These are phyloP conservation scores for Prochilodus magdalenae DNA, from an alignment of 2,113 vertebrate genomes.

Conservation along the genomic window DNA sequence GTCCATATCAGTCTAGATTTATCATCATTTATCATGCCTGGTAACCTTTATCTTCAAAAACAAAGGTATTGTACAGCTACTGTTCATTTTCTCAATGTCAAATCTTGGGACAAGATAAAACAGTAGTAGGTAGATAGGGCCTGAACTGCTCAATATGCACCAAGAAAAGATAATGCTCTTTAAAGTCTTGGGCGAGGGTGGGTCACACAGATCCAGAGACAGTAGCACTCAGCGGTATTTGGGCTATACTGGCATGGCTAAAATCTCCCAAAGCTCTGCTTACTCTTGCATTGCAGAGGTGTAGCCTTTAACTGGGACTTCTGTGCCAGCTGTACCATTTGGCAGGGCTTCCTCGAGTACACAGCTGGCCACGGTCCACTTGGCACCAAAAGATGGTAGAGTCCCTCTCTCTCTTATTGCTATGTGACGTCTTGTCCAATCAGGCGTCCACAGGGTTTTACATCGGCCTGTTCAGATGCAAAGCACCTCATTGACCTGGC, in stretches of 20 bases:
- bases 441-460: neutral
- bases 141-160: neutral
- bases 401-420: neutral
- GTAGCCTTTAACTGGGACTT: neutral
- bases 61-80: too few species aligned
- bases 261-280: neutral
- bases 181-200: too few species aligned
- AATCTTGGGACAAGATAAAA: too few species aligned
- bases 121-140: neutral
- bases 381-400: neutral
- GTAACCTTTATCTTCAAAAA: too few species aligned
- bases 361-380: conserved; percentile 6
- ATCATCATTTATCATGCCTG: too few species aligned
- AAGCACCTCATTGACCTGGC: too few species aligned
- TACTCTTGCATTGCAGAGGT: neutral
- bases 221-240: neutral
- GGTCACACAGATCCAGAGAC: neutral
- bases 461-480: too few species aligned
- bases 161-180: neutral
- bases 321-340: conserved; percentile 19
- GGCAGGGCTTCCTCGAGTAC: conserved; percentile 7
- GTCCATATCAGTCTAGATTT: too few species aligned
- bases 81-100: too few species aligned
- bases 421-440: neutral
- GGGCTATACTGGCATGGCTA: neutral